These are phyloP conservation scores for Smutsia gigantea DNA, from an alignment of 2,797 vertebrate species.

Conservation along the genomic window DNA sequence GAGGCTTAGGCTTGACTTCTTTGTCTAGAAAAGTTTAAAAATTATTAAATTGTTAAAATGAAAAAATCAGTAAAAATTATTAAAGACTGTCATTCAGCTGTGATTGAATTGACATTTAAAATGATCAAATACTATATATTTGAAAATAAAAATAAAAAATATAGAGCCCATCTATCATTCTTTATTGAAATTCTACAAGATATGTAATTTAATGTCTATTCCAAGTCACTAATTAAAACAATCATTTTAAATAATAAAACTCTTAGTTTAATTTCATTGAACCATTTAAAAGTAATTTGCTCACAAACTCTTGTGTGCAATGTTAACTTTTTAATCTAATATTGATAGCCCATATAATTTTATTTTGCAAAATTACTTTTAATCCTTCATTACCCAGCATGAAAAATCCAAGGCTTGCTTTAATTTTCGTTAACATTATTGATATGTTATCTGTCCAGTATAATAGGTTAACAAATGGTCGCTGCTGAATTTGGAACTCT, in stretches of 20 bases:
- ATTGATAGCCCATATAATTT: background rate
- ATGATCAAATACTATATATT: background rate
- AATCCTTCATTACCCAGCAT: background rate
- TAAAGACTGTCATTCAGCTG: background rate
- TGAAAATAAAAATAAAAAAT: background rate
- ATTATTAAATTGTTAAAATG: background rate
- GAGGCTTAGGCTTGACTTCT: constrained; percentile 66
- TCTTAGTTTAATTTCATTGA: background rate
- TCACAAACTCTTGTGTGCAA: background rate
- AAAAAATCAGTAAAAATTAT: background rate
- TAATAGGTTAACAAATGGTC: background rate
- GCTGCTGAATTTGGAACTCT: background rate
- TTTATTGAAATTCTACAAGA: background rate
- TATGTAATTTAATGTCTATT: background rate
- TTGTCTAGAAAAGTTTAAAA: constrained; percentile 63
- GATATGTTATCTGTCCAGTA: background rate
- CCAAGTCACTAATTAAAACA: constrained; percentile 2
- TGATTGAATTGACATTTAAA: background rate
- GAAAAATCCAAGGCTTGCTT: background rate
- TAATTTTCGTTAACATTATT: background rate
- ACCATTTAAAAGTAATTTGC: background rate
- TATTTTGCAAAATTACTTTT: constrained; percentile 21
- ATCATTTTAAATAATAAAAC: background rate
- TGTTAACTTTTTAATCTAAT: background rate
- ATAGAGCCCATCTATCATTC: background rate